These are phyloP conservation scores for Eupithecia centaureata DNA, from an alignment of 2,888 invertebrate species.

Conservation along the genomic window DNA sequence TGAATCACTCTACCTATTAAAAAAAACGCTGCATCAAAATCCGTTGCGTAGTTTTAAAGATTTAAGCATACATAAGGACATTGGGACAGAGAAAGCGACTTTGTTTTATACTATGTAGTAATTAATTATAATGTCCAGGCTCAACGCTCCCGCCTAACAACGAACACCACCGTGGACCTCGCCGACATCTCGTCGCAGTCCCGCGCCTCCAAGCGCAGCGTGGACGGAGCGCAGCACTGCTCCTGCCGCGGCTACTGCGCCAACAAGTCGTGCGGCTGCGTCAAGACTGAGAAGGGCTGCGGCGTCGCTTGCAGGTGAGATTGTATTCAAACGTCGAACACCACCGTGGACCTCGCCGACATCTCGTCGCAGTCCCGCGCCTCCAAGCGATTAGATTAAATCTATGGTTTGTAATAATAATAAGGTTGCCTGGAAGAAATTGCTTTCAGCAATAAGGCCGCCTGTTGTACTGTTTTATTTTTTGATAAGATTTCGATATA, in stretches of 20 bases:
- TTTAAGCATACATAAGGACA: too few species aligned
- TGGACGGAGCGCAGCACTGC: slow-evolving; percentile 85
- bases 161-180: slow-evolving; percentile 63
- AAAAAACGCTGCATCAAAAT: too few species aligned
- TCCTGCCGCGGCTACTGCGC: slow-evolving; percentile 85
- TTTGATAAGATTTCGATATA: too few species aligned
- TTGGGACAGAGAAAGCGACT: too few species aligned
- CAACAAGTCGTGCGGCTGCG: slow-evolving; percentile 85
- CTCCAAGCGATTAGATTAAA: too few species aligned
- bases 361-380: slow-evolving; percentile 46
- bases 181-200: slow-evolving; percentile 35
- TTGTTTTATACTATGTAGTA: background rate
- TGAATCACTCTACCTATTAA: too few species aligned
- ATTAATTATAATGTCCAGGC: slow-evolving; percentile 51
- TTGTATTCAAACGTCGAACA: slow-evolving; percentile 74
- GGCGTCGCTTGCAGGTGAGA: slow-evolving; percentile 74
- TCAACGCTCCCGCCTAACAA: slow-evolving; percentile 70
- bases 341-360: slow-evolving; percentile 50
- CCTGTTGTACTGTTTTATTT: too few species aligned
- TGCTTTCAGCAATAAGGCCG: too few species aligned
- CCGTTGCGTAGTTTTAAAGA: too few species aligned
- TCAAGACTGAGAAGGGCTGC: slow-evolving; percentile 78
- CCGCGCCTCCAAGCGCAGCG: slow-evolving; percentile 78
- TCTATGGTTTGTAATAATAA: too few species aligned
- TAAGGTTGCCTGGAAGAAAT: too few species aligned